A percentile compares a stretch with the other conserved stretches of the same genome.
Evolutionary conservation across 2,797 vertebrate species (phyloP).

Genomic region (Silurus lanzhouensis): DNA sequence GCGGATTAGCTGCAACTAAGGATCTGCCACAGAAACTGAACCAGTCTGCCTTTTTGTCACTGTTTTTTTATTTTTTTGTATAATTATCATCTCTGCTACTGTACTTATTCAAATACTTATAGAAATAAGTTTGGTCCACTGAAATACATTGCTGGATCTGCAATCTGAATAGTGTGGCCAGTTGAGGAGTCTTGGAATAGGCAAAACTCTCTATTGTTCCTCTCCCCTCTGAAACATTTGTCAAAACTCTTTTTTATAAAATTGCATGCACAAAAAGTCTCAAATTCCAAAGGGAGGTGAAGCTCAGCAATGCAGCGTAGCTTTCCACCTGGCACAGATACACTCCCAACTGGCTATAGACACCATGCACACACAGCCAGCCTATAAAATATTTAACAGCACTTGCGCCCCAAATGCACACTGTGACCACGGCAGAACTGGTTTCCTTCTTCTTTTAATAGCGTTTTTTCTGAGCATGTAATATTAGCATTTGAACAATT

Average conservation of each 20-base stretch:
- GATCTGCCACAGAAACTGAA: neutral
- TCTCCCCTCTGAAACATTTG: no score
- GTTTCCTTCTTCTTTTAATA: constrained; percentile 16
- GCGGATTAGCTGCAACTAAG: neutral
- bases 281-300: neutral
- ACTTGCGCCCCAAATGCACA: constrained; percentile 33
- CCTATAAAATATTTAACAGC: constrained; percentile 63
- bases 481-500: neutral
- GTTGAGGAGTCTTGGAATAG: neutral
- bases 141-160: neutral
- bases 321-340: constrained; percentile 17
- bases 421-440: constrained; percentile 5
- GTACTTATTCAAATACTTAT: neutral
- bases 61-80: neutral
- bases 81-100: neutral
- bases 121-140: neutral
- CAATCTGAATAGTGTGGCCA: neutral
- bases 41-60: no score
- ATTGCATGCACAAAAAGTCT: neutral
- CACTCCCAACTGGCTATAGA: constrained; percentile 47
- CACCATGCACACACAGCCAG: constrained; percentile 49
- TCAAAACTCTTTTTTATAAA: no score
- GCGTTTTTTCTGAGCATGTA: neutral
- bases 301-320: neutral
- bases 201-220: neutral